These are phyloP conservation scores for Ostrea edulis DNA, from an alignment of 1,140 invertebrate species.

Conservation along the genomic window DNA sequence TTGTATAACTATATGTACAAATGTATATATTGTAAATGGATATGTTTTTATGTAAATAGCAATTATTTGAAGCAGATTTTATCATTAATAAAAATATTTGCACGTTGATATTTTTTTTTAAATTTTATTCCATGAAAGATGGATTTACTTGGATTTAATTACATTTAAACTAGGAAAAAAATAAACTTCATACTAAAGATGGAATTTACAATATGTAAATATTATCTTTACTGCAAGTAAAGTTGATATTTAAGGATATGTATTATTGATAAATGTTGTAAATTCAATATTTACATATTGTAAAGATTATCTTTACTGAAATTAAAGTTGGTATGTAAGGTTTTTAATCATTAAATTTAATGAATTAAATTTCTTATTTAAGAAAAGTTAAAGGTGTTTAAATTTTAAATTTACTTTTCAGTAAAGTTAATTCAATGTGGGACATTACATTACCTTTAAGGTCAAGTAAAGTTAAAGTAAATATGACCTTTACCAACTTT, in stretches of 20 bases:
- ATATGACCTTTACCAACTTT: slow-evolving; percentile 2
- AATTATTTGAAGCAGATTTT: background rate
- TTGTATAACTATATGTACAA: background rate
- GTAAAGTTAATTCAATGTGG: no score
- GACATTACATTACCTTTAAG: no score
- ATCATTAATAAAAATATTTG: background rate
- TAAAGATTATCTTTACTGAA: slow-evolving; percentile 13
- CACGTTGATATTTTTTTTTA: background rate
- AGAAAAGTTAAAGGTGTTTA: no score
- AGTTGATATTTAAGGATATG: background rate
- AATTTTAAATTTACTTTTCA: no score
- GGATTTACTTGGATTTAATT: background rate
- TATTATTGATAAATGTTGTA: background rate
- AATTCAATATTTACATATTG: background rate
- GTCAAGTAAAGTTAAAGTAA: slow-evolving; percentile 17
- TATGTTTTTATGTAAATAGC: background rate
- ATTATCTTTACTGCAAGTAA: slow-evolving; percentile 17
- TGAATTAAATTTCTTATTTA: no score
- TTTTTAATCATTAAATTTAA: no score
- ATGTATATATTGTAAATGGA: background rate
- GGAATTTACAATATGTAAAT: slow-evolving; percentile 1
- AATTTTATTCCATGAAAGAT: background rate
- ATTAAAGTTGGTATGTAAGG: no score
- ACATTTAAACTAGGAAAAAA: background rate
- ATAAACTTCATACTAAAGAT: background rate